These are phyloP conservation scores for Theocolax elegans DNA, from an alignment of 1,140 invertebrate genomes.

Conservation along the genomic window DNA sequence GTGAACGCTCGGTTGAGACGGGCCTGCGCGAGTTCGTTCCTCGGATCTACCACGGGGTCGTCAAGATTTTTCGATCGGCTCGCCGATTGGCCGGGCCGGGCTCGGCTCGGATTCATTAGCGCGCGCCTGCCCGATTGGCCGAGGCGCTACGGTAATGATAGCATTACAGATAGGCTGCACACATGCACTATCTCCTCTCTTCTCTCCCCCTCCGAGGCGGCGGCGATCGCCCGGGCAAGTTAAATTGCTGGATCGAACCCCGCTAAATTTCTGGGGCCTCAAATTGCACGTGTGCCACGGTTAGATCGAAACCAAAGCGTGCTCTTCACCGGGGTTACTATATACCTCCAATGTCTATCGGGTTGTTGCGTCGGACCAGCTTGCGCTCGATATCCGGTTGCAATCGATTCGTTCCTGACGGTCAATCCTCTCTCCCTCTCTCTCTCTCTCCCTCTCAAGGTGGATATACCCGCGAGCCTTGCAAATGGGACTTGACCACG, in stretches of 20 bases:
- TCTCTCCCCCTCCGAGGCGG: not conserved
- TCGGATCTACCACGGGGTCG: no score
- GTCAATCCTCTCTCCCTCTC: slow-evolving; percentile 34
- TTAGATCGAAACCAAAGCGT: slow-evolving; percentile 28
- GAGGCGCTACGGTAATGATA: slow-evolving; percentile 10
- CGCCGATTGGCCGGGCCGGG: slow-evolving; percentile 57
- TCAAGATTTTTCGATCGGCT: slow-evolving; percentile 47
- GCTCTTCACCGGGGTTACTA: no score
- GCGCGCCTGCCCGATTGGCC: slow-evolving; percentile 55
- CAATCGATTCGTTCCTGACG: slow-evolving; percentile 28
- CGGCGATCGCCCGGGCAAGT: slow-evolving; percentile 28
- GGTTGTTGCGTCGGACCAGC: not conserved
- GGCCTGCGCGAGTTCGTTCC: no score
- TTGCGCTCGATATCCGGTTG: slow-evolving; percentile 32
- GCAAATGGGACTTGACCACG: slow-evolving; percentile 55
- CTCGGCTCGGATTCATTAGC: slow-evolving; percentile 62
- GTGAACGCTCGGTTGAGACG: slow-evolving; percentile 32
- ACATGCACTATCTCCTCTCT: slow-evolving; percentile 41
- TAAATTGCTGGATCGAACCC: slow-evolving; percentile 41
- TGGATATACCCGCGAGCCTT: slow-evolving; percentile 44
- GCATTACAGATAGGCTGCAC: no score
- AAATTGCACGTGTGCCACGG: slow-evolving; percentile 36
- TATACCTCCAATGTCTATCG: not conserved
- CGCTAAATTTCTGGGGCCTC: slow-evolving; percentile 38
- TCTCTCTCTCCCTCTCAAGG: slow-evolving; percentile 20